Conservation (phyloP, 2,113 vertebrate genomes). For the Opisthocomus hoazin region DNA sequence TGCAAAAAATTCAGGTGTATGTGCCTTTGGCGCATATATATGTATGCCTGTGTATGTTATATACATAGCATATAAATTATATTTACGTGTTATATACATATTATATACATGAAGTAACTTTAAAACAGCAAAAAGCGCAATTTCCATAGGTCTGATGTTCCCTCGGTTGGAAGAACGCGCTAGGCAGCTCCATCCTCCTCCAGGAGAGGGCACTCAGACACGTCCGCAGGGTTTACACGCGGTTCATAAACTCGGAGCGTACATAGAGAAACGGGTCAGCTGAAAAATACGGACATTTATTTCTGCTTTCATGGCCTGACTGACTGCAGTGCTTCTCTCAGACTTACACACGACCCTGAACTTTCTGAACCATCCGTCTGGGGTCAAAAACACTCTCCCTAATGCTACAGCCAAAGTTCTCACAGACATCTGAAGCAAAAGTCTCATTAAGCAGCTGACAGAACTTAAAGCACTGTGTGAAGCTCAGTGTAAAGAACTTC, state of each 20-base stretch:
- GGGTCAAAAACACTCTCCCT: not conserved
- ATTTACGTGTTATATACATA: not conserved
- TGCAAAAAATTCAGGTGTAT: not conserved
- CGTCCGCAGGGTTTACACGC: not conserved
- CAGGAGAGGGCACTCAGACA: conserved; percentile 54
- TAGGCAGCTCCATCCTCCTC: not conserved
- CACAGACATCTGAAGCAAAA: not conserved
- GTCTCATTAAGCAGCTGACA: not conserved
- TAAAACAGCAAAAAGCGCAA: not conserved
- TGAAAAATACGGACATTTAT: not conserved
- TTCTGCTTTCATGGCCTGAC: not conserved
- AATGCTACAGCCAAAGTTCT: not conserved
- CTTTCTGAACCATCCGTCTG: not conserved
- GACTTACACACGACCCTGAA: not conserved
- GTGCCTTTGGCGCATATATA: not conserved
- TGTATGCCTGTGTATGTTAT: not conserved
- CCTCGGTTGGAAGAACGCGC: not conserved
- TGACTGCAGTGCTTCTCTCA: not conserved
- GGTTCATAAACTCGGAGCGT: fast-evolving
- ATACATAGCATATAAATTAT: not conserved
- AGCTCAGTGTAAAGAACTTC: not conserved
- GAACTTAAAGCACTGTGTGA: not conserved
- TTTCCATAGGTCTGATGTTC: fast-evolving
- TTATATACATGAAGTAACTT: no score
- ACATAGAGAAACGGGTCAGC: fast-evolving